These are phyloP conservation scores for Brachionus sp. DNA, from an alignment of 1,140 invertebrate species.

Conservation along the genomic window DNA sequence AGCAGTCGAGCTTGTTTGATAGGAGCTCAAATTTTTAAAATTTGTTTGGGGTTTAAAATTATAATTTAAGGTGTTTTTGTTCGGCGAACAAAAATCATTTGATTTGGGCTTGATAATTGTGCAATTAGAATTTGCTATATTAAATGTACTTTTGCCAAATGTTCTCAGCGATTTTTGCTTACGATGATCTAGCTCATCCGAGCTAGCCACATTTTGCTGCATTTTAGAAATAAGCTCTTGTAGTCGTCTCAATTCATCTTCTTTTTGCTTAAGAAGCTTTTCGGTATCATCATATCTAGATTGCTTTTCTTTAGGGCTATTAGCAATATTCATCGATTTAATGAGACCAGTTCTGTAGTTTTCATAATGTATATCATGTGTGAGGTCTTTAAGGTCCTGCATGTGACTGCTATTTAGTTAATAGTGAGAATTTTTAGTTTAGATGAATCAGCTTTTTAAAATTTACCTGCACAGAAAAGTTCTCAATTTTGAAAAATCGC, in stretches of 20 bases:
- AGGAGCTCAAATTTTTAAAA: not conserved
- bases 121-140: not conserved
- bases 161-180: not conserved
- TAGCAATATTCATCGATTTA: not conserved
- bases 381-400: constrained; percentile 60
- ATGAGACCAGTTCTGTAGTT: constrained; percentile 55
- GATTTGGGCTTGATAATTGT: constrained; percentile 2
- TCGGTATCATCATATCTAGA: not conserved
- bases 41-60: constrained; percentile 22
- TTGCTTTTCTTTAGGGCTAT: not conserved
- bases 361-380: constrained; percentile 59
- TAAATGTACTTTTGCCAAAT: constrained; percentile 9
- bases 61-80: constrained; percentile 15
- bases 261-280: constrained; percentile 40
- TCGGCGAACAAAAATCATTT: not conserved
- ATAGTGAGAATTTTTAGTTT: too few species aligned
- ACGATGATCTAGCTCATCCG: not conserved
- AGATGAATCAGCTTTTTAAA: too few species aligned
- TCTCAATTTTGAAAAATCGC: constrained; percentile 30
- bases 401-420: constrained; percentile 56
- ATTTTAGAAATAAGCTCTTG: constrained; percentile 17
- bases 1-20: constrained; percentile 31
- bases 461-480: constrained; percentile 30
- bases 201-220: constrained; percentile 3
- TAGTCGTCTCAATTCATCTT: constrained; percentile 18